phyloP scores from a whole-genome alignment of 2,113 vertebrate species.

The Ia io region DNA sequence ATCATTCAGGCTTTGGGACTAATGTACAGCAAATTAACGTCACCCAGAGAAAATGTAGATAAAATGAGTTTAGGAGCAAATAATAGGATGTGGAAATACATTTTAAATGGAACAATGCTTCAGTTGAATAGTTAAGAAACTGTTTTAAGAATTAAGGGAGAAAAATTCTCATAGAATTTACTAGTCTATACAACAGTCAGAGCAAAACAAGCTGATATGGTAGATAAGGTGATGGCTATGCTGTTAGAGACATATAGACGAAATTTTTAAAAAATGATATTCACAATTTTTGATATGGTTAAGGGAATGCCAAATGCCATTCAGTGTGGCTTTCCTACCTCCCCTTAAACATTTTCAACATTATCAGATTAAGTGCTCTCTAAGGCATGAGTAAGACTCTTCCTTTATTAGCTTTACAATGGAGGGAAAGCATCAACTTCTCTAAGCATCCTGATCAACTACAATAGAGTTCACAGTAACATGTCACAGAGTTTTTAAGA shows the following conservation, averaged over 20 bases:
- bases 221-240: not conserved
- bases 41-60: constrained; percentile 42
- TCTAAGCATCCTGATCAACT: not conserved
- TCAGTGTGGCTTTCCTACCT: not conserved
- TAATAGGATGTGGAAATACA: constrained; percentile 37
- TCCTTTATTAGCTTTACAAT: not conserved
- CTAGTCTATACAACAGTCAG: not conserved
- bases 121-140: constrained; percentile 30
- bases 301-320: not conserved
- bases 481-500: not conserved
- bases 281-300: not conserved
- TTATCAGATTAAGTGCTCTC: not conserved
- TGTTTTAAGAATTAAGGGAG: constrained; percentile 11
- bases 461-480: not conserved
- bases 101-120: constrained; percentile 34
- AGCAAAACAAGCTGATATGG: not conserved
- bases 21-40: constrained; percentile 47
- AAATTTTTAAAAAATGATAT: not conserved
- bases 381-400: not conserved
- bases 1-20: constrained; percentile 23
- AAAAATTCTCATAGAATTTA: constrained; percentile 17
- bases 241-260: not conserved
- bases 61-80: constrained; percentile 50
- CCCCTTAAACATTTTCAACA: not conserved
- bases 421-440: not conserved